A percentile compares a stretch with the other conserved stretches of the same genome.
phyloP scores from a whole-genome alignment of 2,797 vertebrate species.

The Merluccius polli region DNA sequence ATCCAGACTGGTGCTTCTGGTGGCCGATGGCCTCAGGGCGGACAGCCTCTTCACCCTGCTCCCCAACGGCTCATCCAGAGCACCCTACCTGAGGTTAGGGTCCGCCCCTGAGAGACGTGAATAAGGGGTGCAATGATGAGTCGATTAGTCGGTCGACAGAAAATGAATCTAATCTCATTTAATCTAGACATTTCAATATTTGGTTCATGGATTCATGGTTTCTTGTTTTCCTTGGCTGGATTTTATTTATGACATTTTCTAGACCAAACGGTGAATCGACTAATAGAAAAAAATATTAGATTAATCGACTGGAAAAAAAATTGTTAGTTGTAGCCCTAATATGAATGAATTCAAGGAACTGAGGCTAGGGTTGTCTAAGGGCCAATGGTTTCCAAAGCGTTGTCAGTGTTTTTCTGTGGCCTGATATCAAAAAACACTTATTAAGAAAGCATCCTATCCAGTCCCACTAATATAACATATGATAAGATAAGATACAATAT shows the following conservation, averaged over 20 bases:
- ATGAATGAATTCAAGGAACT: neutral
- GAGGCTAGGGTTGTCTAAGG: neutral
- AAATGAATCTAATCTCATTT: no score
- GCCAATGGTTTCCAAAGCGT: neutral
- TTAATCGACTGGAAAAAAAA: no score
- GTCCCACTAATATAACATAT: neutral
- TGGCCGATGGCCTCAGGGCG: constrained; percentile 92
- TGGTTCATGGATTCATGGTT: no score
- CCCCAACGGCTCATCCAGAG: constrained; percentile 61
- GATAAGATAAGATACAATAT: neutral
- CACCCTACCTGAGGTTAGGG: constrained; percentile 84
- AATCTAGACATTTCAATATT: no score
- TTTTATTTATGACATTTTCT: no score
- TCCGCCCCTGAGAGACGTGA: neutral
- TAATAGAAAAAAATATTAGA: no score
- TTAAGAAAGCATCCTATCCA: neutral
- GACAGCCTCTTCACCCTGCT: constrained; percentile 80
- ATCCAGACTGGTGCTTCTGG: constrained; percentile 84
- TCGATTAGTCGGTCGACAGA: no score
- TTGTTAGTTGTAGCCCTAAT: no score
- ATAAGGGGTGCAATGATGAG: no score
- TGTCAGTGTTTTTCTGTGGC: neutral
- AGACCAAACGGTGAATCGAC: no score
- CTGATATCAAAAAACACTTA: neutral
- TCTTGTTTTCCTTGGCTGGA: no score